These are phyloP conservation scores for Hermatobates lingyangjiaoensis DNA, from an alignment of 1,140 invertebrate species.

Conservation along the genomic window DNA sequence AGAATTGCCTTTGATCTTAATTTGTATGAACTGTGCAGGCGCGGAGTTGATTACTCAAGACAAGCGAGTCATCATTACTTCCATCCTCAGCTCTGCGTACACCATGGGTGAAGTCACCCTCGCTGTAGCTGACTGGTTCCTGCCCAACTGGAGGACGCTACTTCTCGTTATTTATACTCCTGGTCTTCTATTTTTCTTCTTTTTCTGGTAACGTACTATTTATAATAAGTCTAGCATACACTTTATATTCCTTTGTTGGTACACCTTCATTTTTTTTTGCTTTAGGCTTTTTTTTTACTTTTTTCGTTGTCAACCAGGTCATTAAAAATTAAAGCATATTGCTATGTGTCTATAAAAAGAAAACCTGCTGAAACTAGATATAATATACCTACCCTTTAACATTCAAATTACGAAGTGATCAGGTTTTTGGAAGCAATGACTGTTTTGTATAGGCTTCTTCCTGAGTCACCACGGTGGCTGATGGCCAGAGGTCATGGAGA, in stretches of 20 bases:
- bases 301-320: neutral
- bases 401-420: too few relatives aligned
- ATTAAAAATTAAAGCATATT: neutral
- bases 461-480: slow-evolving; percentile 42
- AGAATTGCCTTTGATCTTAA: neutral
- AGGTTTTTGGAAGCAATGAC: too few relatives aligned
- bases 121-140: slow-evolving; percentile 41
- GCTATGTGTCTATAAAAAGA: too few relatives aligned
- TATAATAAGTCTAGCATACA: neutral
- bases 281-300: neutral
- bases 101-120: slow-evolving; percentile 47
- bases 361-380: too few relatives aligned
- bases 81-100: slow-evolving; percentile 46
- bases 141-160: slow-evolving; percentile 47
- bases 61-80: slow-evolving; percentile 50
- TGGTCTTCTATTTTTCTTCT: slow-evolving; percentile 20
- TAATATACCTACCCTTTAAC: too few relatives aligned
- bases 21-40: slow-evolving; percentile 29
- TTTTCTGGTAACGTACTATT: slow-evolving; percentile 5
- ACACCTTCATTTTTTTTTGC: neutral
- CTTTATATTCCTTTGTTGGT: neutral
- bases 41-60: slow-evolving; percentile 57
- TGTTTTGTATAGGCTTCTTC: slow-evolving; percentile 31
- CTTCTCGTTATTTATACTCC: slow-evolving; percentile 44
- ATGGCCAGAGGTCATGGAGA: slow-evolving; percentile 20